A percentile compares a stretch with the other conserved stretches of the same genome.
These are phyloP conservation scores for Crax fasciolata DNA, from an alignment of 2,797 vertebrate species.

Conservation along the genomic window DNA sequence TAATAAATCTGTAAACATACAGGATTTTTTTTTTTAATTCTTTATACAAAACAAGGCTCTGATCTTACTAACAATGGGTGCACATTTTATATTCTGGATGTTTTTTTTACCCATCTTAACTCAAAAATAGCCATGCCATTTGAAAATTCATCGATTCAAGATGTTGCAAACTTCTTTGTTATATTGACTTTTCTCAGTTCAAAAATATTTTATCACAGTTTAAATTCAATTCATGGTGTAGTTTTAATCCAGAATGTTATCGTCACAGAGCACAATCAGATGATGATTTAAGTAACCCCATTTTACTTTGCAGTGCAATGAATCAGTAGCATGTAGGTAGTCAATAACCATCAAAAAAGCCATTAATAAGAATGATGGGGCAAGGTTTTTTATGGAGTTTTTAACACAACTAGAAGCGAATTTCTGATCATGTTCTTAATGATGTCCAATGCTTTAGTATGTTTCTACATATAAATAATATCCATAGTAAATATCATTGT, in stretches of 20 bases:
- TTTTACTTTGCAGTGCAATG: neutral
- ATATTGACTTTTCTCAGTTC: slow-evolving; percentile 20
- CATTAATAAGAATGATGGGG: neutral
- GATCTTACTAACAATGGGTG: slow-evolving; percentile 59
- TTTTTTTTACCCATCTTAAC: slow-evolving; percentile 28
- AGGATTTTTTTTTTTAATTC: slow-evolving; percentile 12
- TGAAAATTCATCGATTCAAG: slow-evolving; percentile 35
- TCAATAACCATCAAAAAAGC: neutral
- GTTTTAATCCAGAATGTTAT: slow-evolving; percentile 41
- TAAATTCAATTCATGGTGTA: slow-evolving; percentile 27
- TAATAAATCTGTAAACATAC: slow-evolving; percentile 40
- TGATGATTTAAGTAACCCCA: slow-evolving; percentile 5
- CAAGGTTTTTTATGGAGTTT: neutral
- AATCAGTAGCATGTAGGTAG: neutral
- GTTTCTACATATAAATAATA: slow-evolving; percentile 58
- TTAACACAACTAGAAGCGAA: slow-evolving; percentile 28
- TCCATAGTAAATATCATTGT: slow-evolving; percentile 41
- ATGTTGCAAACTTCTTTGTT: slow-evolving; percentile 8
- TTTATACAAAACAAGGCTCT: slow-evolving; percentile 67
- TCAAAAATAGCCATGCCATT: slow-evolving; percentile 57
- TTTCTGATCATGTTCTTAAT: slow-evolving; percentile 68
- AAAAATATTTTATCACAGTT: slow-evolving; percentile 33
- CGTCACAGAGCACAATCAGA: slow-evolving; percentile 67
- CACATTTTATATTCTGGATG: slow-evolving; percentile 7
- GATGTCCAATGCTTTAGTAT: slow-evolving; percentile 43